Evolutionary conservation across 1,140 invertebrate genomes (phyloP), one percentile per base, ranked within the genome.

Genomic region (Euwallacea fornicatus): DNA sequence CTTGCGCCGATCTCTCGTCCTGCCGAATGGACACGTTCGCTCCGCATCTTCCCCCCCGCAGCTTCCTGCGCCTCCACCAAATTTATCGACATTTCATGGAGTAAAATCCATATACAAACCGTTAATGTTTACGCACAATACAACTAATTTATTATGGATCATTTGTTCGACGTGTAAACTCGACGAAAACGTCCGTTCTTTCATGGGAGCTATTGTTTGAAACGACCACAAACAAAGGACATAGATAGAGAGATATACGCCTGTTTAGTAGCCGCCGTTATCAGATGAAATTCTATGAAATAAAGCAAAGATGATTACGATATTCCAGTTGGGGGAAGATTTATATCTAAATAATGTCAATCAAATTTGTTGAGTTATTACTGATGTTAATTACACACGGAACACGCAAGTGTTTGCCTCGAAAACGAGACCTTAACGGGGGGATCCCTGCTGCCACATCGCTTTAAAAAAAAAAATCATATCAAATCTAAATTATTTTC

Each of bases 361-460:
- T 66, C 47, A 66, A 42, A 66, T 66, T 66, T 66, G 63, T 61
- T 63, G 63, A 54, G 63, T 66, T 66, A 66, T 66, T 53, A 42
- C 21, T 15, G 43, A 53, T 42, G 42, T 54, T 55, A 66, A 54
- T 33, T 33, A 33, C 21, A 33, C 21, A 33, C 21, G 4, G 21
- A 33, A 33, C 21, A 33, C 21, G 21, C 21, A 33, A 33, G 21
- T 33, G 21, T 33, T 4, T 4, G 4, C 21, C 4, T 1, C 21
- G 4, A 33, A 33, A 33, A 33, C 21, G 21, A 33, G 1, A 1
- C 21, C 4, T 33, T 33, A 33, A 33, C 4, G 21, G 21, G 21
- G 21, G 21, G n/a, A n/a, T n/a, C n/a, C n/a, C n/a, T n/a, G n/a
- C n/a, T n/a, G n/a, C n/a, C n/a, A n/a, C n/a, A n/a, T 33, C 21